Percentiles rank a stretch among this genome's conserved stretches.
Conservation (phyloP, 2,888 invertebrate species). For the Antheraea yamamai region DNA sequence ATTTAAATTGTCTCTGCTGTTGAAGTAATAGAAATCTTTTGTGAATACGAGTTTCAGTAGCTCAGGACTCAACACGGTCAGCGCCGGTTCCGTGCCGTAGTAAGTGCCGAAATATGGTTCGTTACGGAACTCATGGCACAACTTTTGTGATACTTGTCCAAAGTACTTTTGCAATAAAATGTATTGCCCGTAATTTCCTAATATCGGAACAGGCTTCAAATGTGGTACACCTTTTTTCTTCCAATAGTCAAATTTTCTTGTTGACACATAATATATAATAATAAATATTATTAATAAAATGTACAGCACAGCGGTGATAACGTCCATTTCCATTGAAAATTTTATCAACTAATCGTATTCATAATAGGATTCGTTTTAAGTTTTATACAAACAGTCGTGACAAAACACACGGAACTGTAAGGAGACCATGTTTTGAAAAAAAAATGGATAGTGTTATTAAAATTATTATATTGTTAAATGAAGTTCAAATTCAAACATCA, state of each 20-base stretch:
- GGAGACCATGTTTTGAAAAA: not conserved
- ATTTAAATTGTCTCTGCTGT: conserved; percentile 47
- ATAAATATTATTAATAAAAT: not conserved
- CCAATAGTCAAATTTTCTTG: conserved; percentile 43
- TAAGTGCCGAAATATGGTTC: conserved; percentile 48
- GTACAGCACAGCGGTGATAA: not conserved
- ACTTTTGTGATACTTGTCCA: conserved; percentile 34
- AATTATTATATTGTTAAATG: too few species aligned
- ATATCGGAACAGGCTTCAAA: conserved; percentile 39
- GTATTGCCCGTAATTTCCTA: conserved; percentile 53
- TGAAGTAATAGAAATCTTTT: conserved; percentile 56
- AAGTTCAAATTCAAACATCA: too few species aligned
- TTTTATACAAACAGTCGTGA: not conserved
- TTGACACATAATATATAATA: not conserved
- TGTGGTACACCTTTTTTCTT: conserved; percentile 44
- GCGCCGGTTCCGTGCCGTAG: conserved; percentile 52
- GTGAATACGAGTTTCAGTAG: conserved; percentile 48
- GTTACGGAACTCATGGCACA: conserved; percentile 45
- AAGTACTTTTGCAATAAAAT: conserved; percentile 41
- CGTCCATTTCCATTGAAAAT: not conserved
- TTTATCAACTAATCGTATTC: not conserved
- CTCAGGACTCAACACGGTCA: conserved; percentile 51
- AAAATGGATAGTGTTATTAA: too few species aligned
- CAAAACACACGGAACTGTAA: not conserved
- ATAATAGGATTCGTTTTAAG: not conserved